A percentile compares a stretch with the other conserved stretches of the same genome.
Conservation (phyloP, 2,797 vertebrate species). For the Gila robusta region DNA sequence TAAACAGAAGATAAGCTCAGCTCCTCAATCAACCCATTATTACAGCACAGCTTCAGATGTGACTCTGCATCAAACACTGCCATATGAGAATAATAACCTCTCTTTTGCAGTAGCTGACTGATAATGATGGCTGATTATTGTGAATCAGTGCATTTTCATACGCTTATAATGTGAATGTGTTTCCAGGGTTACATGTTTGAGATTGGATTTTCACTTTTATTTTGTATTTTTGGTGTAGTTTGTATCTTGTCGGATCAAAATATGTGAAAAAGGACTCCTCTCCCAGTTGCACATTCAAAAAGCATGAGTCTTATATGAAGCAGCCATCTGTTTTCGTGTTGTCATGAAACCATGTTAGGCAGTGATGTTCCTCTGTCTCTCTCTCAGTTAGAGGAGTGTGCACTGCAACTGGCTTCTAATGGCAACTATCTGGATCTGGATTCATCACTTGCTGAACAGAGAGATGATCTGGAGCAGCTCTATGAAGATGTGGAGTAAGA, state of each 20-base stretch:
- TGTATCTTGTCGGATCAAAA: background rate
- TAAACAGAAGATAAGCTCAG: slow-evolving; percentile 75
- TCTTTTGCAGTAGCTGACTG: background rate
- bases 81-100: slow-evolving; percentile 31
- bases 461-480: slow-evolving; percentile 91
- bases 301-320: background rate
- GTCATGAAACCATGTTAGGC: background rate
- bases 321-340: background rate
- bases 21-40: slow-evolving; percentile 56
- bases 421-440: slow-evolving; percentile 96
- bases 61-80: slow-evolving; percentile 26
- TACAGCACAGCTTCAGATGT: slow-evolving; percentile 46
- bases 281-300: background rate
- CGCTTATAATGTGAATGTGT: background rate
- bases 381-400: slow-evolving; percentile 89
- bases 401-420: slow-evolving; percentile 86
- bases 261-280: background rate
- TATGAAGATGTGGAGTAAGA: slow-evolving; percentile 90
- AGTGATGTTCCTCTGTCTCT: slow-evolving; percentile 41
- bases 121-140: background rate
- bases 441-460: slow-evolving; percentile 89
- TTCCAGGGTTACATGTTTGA: background rate
- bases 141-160: background rate
- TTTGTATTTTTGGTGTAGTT: background rate
- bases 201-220: background rate